Evolutionary conservation across 2,113 vertebrate species (phyloP), one percentile per base, ranked within the genome.

Genomic region (Scomber colias): DNA sequence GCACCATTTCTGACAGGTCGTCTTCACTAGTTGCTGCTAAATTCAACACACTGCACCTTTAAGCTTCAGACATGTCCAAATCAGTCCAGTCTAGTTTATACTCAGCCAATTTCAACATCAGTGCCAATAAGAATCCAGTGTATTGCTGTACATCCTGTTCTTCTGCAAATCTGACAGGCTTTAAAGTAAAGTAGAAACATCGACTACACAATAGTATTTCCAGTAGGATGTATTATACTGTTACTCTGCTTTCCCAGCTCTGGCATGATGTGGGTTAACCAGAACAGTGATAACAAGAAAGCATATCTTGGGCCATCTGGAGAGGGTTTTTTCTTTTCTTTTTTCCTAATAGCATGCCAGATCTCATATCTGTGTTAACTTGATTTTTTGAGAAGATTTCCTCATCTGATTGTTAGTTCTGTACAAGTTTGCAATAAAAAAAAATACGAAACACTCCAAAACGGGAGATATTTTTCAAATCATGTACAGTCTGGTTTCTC

Each of bases 291-390:
- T 59, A 44, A 66, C 24, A 54, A 50, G 19, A 49, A 68, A 45
- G 50, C 63, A 44, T 69, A 79, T 65, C 46, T 35, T 35, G 8
- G 21, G 51, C 64, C 65, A 75, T 66, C 76, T 75, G 76, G 50
- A 79, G 54, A 17, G 4, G 1, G 5, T 11, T 3, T 24, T n/a
- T 40, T 51, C 51, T 57, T 54, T 54, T 40, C 2, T 40, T 44
- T 35, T 6, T 13, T 1, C 8, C 31, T 45, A 59, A 55, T 11
- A 51, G 12, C 45, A 31, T 68, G 56, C 27, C 19, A 56, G 40
- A 48, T 55, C 27, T 60, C 14, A 21, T 13, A 17, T 16, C 16
- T 57, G 19, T 49, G 14, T 11, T 27, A 48, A 56, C 24, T 27
- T 2, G 24, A 48, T 6, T 8, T 4, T 35, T 54, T 74, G 24